Percentiles rank a stretch among this genome's conserved stretches.
Evolutionary conservation across 2,113 vertebrate genomes (phyloP).

Genomic region (Osmerus mordax): DNA sequence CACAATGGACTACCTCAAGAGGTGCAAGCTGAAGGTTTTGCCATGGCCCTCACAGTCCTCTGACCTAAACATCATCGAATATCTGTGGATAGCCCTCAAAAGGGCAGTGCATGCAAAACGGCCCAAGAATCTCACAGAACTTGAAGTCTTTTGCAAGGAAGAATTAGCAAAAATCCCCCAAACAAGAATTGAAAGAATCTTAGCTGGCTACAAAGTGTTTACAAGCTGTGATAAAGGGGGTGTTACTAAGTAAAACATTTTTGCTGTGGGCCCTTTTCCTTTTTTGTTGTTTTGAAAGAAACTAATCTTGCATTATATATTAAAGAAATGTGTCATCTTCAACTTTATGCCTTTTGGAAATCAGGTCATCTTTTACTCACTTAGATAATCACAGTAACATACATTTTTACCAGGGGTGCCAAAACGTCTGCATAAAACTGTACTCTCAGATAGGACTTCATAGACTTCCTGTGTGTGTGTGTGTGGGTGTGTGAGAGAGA

Average conservation of each 20-base stretch:
- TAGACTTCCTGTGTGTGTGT: conserved; percentile 2
- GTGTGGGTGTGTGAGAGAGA: not conserved
- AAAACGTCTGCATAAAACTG: too few species aligned
- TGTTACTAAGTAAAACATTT: not conserved
- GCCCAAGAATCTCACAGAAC: not conserved
- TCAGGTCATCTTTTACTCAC: too few species aligned
- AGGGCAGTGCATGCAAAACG: conserved; percentile 1
- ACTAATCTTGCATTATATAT: too few species aligned
- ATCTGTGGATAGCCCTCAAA: conserved; percentile 2
- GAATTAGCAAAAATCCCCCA: not conserved
- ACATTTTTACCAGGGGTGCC: too few species aligned
- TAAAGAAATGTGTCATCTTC: too few species aligned
- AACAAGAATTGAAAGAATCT: conserved; percentile 6
- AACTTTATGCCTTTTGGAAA: too few species aligned
- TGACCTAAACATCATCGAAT: not conserved
- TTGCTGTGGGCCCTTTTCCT: too few species aligned
- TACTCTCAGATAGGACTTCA: too few species aligned
- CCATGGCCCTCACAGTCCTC: not conserved
- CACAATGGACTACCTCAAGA: not conserved
- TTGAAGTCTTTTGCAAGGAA: not conserved
- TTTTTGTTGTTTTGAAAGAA: too few species aligned
- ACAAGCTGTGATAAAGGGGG: conserved; percentile 1
- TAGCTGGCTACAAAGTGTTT: not conserved
- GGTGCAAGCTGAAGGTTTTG: not conserved
- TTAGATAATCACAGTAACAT: too few species aligned